phyloP scores from a whole-genome alignment of 1,140 invertebrate species.

The Papilio aristodemus region DNA sequence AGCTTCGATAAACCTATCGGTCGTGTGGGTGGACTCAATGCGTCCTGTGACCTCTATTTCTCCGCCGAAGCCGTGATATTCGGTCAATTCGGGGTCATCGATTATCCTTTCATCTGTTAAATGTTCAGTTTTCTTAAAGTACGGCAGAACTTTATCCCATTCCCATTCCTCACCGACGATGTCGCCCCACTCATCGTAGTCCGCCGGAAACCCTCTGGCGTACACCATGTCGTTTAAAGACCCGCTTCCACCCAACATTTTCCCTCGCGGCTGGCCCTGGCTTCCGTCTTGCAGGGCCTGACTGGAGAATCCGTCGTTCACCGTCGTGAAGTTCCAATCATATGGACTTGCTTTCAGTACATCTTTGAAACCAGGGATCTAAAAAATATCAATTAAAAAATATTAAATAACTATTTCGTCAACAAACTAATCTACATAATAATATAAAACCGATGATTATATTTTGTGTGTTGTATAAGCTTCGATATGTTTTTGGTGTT shows the following conservation, averaged over 20 bases:
- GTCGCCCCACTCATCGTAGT: conserved; percentile 87
- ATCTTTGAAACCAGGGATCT: conserved; percentile 59
- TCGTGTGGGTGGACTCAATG: conserved; percentile 43
- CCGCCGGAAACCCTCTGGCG: conserved; percentile 86
- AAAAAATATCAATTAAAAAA: conserved; percentile 33
- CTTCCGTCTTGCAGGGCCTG: conserved; percentile 51
- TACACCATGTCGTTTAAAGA: conserved; percentile 92
- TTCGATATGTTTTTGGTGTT: too few relatives aligned
- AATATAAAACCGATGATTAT: too few relatives aligned
- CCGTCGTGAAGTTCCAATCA: conserved; percentile 68
- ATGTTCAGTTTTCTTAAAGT: conserved; percentile 67
- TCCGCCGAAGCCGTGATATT: conserved; percentile 55
- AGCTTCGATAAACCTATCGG: conserved; percentile 54
- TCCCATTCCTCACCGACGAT: conserved; percentile 87
- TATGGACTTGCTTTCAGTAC: conserved; percentile 51
- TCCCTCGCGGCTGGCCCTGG: conserved; percentile 76
- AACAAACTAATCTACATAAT: too few relatives aligned
- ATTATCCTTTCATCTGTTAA: conserved; percentile 62
- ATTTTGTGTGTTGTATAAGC: too few relatives aligned
- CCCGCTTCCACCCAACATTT: conserved; percentile 86
- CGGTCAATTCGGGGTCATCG: conserved; percentile 48
- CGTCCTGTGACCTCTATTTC: conserved; percentile 60
- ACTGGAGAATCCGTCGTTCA: conserved; percentile 52
- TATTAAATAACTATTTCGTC: too few relatives aligned
- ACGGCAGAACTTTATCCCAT: conserved; percentile 84